phyloP scores from a whole-genome alignment of 2,888 invertebrate genomes.

The Drosophila meridionalis region DNA sequence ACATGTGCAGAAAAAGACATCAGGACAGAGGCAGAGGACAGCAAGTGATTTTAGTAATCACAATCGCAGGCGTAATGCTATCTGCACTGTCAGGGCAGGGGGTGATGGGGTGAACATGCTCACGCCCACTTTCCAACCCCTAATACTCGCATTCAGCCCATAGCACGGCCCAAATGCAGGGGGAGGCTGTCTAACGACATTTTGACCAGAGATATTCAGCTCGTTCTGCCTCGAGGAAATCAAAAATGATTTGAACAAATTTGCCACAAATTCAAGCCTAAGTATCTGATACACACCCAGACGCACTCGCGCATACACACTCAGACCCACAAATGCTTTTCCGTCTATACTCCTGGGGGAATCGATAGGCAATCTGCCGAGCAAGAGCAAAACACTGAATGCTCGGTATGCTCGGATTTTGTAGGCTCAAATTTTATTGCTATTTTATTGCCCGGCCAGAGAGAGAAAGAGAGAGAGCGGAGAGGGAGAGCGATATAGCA shows the following conservation, averaged over 20 bases:
- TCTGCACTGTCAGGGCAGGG: background rate
- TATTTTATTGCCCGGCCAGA: constrained; percentile 36
- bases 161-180: no score
- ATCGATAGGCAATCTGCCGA: constrained; percentile 53
- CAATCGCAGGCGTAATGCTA: background rate
- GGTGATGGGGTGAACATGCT: background rate
- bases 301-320: background rate
- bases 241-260: constrained; percentile 58
- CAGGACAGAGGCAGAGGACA: background rate
- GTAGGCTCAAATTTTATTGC: constrained; percentile 29
- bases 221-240: constrained; percentile 34
- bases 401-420: constrained; percentile 13
- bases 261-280: constrained; percentile 61
- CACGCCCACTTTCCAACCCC: constrained; percentile 8
- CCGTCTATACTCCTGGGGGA: constrained; percentile 45
- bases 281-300: constrained; percentile 26
- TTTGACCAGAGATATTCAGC: constrained; percentile 30
- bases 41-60: background rate
- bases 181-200: constrained; percentile 13
- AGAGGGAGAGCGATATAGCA: background rate
- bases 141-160: background rate
- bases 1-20: background rate
- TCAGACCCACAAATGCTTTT: background rate
- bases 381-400: constrained; percentile 12
- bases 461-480: background rate